Evolutionary conservation across 92 coral and sea anemone genomes (phyloP).

Genomic region (Phymanthus crucifer): DNA sequence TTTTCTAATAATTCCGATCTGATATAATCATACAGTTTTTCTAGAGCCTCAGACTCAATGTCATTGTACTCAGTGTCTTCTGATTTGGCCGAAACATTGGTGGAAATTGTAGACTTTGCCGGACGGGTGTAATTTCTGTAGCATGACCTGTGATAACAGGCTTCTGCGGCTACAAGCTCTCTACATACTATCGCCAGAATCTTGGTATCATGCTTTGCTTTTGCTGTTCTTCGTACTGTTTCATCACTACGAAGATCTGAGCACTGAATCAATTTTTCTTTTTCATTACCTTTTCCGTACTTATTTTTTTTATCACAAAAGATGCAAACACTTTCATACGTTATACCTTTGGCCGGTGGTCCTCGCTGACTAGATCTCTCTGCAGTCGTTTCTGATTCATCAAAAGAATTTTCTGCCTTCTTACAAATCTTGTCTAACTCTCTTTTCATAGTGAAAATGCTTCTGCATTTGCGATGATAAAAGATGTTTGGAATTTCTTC

Average conservation of each 20-base stretch:
- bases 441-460: constrained; percentile 50
- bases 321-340: constrained; percentile 36
- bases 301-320: constrained; percentile 45
- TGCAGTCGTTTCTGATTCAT: neutral
- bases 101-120: neutral
- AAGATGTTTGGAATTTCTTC: constrained; percentile 37
- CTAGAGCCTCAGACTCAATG: constrained; percentile 31
- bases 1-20: constrained; percentile 27
- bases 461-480: constrained; percentile 51
- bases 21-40: constrained; percentile 42
- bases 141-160: constrained; percentile 61
- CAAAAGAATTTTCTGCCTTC: constrained; percentile 4
- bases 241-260: constrained; percentile 34
- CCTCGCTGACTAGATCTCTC: neutral
- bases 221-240: constrained; percentile 37
- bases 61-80: constrained; percentile 12
- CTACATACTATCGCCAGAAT: constrained; percentile 44
- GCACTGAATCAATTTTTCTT: constrained; percentile 44
- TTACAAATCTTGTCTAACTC: constrained; percentile 32
- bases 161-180: constrained; percentile 62
- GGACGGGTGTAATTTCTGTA: constrained; percentile 41
- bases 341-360: constrained; percentile 3
- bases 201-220: constrained; percentile 43
- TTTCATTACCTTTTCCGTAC: constrained; percentile 21
- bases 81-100: constrained; percentile 15